A percentile compares a stretch with the other conserved stretches of the same genome.
Evolutionary conservation across 1,140 invertebrate genomes (phyloP).

Genomic region (Chlorops oryzae): DNA sequence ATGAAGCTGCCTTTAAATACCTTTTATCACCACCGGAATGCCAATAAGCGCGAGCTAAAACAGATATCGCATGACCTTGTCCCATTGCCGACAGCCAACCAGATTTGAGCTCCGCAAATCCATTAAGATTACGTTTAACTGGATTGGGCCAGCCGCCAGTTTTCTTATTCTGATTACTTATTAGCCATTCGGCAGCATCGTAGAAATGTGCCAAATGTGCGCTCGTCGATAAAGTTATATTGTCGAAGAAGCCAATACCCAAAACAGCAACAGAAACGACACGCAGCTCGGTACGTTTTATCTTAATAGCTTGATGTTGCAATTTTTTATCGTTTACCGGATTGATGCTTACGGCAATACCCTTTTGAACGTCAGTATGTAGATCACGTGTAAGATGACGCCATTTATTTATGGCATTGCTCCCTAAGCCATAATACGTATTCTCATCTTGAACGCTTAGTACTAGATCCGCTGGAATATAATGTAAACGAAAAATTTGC

Average conservation of each 20-base stretch:
- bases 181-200: constrained; percentile 89
- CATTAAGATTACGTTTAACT: constrained; percentile 69
- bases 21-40: constrained; percentile 65
- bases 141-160: constrained; percentile 86
- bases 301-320: constrained; percentile 49
- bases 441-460: constrained; percentile 70
- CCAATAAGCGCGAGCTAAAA: constrained; percentile 83
- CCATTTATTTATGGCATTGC: constrained; percentile 60
- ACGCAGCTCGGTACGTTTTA: constrained; percentile 72
- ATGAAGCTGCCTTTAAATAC: constrained; percentile 76
- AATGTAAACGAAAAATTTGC: constrained; percentile 74
- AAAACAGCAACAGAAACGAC: constrained; percentile 40
- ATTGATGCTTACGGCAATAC: constrained; percentile 57
- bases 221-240: constrained; percentile 74
- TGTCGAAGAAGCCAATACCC: constrained; percentile 73
- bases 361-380: constrained; percentile 88
- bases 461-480: constrained; percentile 67
- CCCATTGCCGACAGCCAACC: constrained; percentile 98
- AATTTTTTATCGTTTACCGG: constrained; percentile 60
- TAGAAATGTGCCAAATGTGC: constrained; percentile 87
- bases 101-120: constrained; percentile 71
- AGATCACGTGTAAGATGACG: constrained; percentile 79
- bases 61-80: constrained; percentile 92
- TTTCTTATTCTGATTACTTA: constrained; percentile 72
- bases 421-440: constrained; percentile 83